Base-by-base conservation (phyloP, 2,113 vertebrate species). In the Petrocephalus microphthalmus region DNA sequence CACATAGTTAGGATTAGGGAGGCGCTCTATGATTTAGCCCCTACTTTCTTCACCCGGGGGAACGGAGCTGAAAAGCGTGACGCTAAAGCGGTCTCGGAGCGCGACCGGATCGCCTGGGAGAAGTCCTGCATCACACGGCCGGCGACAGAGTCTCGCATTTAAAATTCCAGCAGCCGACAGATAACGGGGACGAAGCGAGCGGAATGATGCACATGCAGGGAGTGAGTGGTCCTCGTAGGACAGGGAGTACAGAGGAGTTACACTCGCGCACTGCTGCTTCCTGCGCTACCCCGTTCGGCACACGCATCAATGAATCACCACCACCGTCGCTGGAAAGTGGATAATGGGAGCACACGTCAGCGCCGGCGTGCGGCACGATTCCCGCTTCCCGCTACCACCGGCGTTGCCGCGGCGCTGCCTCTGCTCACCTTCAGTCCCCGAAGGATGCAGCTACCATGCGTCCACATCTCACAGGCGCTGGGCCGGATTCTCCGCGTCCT, bases 351-450 rank as follows among this genome's bases (percentile, higher is more conserved):
- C 15, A 47, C 19, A 8, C 4, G 86, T 47, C 6, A 19, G 22
- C 1, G 19, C 1, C 33, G 19, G 37, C 33, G 54, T 54, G 17
- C 0, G 29, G 49, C 13, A 64, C 25, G 20, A 52, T 37, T 29
- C 25, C n/a, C 84, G 78, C 17, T 22, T 49, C 42, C 33, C 19
- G 7, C 7, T 17, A 13, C 7, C 81, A 1, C 20, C 7, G 25
- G 6, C 7, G 5, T 54, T 0, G 2, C 15, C 52, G 5, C 7
- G 51, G 22, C 2, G 25, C 84, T 29, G 52, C 84, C 52, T 56
- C 64, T 86, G 49, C 88, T 89, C 64, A 89, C 88, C 88, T 89
- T 67, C 64, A 53, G 84, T 86, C 71, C 60, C 84, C 19, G 2
- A 37, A 64, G 64, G 88, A 89, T n/a, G 88, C 60, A n/a, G 60